Evolutionary conservation across 2,888 invertebrate species (phyloP), one percentile per base, ranked within the genome.

Genomic region (Nudaria mundana): DNA sequence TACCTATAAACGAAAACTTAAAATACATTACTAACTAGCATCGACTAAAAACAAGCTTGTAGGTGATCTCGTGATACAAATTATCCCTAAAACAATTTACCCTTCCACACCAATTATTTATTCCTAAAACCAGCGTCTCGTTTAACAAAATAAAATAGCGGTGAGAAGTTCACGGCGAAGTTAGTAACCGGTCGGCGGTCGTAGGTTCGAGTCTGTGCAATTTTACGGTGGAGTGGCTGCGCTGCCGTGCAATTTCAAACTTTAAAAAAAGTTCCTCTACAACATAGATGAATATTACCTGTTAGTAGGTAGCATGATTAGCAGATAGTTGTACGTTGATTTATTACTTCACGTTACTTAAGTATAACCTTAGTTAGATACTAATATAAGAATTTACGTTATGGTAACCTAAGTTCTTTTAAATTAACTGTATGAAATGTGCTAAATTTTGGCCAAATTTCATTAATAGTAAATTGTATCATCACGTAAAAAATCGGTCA

Each of bases 171-270:
- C 48, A 44, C 40, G 58, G 43, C 38, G 59, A 73, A 76, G 72
- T 78, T 74, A 60, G 57, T 69, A 73, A 71, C 75, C 62, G 60
- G 64, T 54, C 52, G 55, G 74, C 62, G 60, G 64, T 54, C 52
- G 55, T 43, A 51, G 59, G 70, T 71, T 68, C 66, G 68, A 75
- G 63, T 62, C 59, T 46, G 58, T 57, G 64, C 66, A 71, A 74
- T 72, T 76, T 79, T 63, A 70, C 70, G 66, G 52, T 63, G 62
- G 53, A 64, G 56, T 60, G 63, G 57, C 42, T 36, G 46, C 54
- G 47, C 52, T 41, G 51, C 61, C 47, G 58, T 55, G 71, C 74
- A 78, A 75, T 77, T 76, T 75, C 56, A 66, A 76, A 76, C 71
- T 76, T 72, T 53, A 54, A 60, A 63, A 65, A 75, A 76, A 73